A percentile compares a stretch with the other conserved stretches of the same genome.
Conservation (phyloP, 2,888 invertebrate genomes). For the Eledone cirrhosa region DNA sequence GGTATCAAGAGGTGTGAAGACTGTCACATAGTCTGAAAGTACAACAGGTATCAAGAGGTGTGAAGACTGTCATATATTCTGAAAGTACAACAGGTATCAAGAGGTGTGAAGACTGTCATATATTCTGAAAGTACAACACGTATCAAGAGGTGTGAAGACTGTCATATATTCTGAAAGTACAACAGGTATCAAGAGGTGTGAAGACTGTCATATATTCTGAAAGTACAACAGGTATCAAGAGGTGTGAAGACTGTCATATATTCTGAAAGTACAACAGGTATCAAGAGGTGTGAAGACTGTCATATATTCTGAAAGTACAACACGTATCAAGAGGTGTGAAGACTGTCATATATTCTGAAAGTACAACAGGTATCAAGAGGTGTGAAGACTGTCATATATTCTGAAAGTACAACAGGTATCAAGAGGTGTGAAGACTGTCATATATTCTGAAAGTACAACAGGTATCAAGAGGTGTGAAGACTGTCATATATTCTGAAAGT, state of each 20-base stretch:
- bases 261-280: constrained; percentile 45
- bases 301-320: constrained; percentile 72
- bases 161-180: constrained; percentile 75
- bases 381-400: constrained; percentile 84
- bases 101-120: constrained; percentile 84
- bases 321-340: constrained; percentile 83
- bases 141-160: constrained; percentile 83
- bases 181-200: constrained; percentile 70
- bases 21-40: constrained; percentile 78
- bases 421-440: constrained; percentile 81
- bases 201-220: constrained; percentile 81
- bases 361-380: constrained; percentile 64
- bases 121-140: constrained; percentile 72
- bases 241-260: constrained; percentile 86
- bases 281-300: constrained; percentile 78
- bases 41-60: constrained; percentile 67
- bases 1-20: constrained; percentile 73
- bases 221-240: constrained; percentile 47
- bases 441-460: constrained; percentile 70
- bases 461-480: constrained; percentile 73
- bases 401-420: constrained; percentile 36
- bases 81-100: neutral
- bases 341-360: constrained; percentile 78
- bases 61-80: constrained; percentile 83
- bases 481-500: constrained; percentile 78